Evolutionary conservation across 2,888 invertebrate genomes (phyloP).

Genomic region (Ophraella communa): DNA sequence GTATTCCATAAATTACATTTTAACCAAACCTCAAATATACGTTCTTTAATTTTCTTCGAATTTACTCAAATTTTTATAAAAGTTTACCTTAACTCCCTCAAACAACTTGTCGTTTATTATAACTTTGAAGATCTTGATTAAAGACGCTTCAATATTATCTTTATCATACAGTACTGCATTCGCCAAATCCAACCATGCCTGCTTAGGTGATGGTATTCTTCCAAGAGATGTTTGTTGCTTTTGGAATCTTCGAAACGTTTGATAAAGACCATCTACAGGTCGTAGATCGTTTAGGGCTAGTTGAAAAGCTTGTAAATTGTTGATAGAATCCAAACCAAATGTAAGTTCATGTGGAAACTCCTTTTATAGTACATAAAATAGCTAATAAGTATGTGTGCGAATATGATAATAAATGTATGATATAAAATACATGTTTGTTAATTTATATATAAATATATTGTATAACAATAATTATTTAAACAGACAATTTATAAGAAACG

Average conservation of each 20-base stretch:
- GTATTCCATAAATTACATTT: too few relatives aligned
- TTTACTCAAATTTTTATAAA: background rate
- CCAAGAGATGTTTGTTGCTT: slow-evolving; percentile 53
- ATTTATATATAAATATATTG: too few relatives aligned
- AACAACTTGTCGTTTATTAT: slow-evolving; percentile 71
- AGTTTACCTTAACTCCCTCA: slow-evolving; percentile 71
- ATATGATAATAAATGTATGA: too few relatives aligned
- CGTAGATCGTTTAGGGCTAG: slow-evolving; percentile 67
- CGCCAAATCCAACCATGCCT: slow-evolving; percentile 70
- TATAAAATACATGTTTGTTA: too few relatives aligned
- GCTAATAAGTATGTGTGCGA: background rate
- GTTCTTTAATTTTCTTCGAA: too few relatives aligned
- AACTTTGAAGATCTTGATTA: slow-evolving; percentile 65
- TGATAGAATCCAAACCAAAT: slow-evolving; percentile 45
- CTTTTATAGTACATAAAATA: slow-evolving; percentile 21
- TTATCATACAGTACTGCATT: slow-evolving; percentile 71
- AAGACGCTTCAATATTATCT: slow-evolving; percentile 64
- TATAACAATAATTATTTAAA: too few relatives aligned
- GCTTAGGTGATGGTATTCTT: slow-evolving; percentile 57
- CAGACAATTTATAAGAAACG: too few relatives aligned
- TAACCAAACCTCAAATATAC: too few relatives aligned
- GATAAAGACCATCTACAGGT: slow-evolving; percentile 71
- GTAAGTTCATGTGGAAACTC: slow-evolving; percentile 42
- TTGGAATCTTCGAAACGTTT: slow-evolving; percentile 70
- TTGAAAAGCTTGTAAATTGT: slow-evolving; percentile 70